These are phyloP conservation scores for Ambastaia sidthimunki DNA, from an alignment of 2,797 vertebrate genomes.

Conservation along the genomic window DNA sequence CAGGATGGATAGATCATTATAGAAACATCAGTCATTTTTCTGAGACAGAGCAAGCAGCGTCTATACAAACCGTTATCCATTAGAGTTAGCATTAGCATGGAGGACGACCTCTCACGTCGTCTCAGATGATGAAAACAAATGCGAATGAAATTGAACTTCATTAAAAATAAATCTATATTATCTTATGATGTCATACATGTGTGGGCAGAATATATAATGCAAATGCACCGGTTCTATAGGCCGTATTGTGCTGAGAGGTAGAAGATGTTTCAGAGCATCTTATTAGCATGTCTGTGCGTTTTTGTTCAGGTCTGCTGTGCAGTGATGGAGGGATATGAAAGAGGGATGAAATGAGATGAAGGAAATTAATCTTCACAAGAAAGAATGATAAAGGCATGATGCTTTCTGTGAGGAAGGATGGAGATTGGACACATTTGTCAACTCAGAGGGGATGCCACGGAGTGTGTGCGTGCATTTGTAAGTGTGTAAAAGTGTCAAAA, in stretches of 20 bases:
- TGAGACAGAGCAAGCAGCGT: conserved; percentile 26
- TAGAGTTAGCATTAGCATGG: conserved; percentile 41
- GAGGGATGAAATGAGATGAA: conserved; percentile 35
- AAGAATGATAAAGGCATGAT: conserved; percentile 43
- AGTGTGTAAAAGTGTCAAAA: conserved; percentile 33
- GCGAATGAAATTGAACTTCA: conserved; percentile 28
- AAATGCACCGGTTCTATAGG: background rate
- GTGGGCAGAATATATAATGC: background rate
- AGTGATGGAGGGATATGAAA: conserved; percentile 28
- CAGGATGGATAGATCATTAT: conserved; percentile 51
- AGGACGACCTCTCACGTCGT: conserved; percentile 8
- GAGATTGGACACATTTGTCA: conserved; percentile 52
- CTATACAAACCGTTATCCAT: conserved; percentile 37
- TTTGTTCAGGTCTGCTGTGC: conserved; percentile 12
- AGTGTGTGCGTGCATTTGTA: conserved; percentile 27
- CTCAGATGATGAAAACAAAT: conserved; percentile 32
- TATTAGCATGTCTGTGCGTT: conserved; percentile 21
- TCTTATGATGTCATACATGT: conserved; percentile 7
- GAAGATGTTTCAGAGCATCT: background rate
- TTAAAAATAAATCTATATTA: conserved; percentile 40
- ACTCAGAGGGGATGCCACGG: conserved; percentile 14
- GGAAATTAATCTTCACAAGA: conserved; percentile 34
- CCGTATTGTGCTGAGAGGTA: background rate
- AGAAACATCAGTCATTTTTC: conserved; percentile 51
- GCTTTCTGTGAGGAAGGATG: conserved; percentile 38